Evolutionary conservation across 2,888 invertebrate genomes (phyloP), one percentile per base, ranked within the genome.

Genomic region (Chirona hameri): DNA sequence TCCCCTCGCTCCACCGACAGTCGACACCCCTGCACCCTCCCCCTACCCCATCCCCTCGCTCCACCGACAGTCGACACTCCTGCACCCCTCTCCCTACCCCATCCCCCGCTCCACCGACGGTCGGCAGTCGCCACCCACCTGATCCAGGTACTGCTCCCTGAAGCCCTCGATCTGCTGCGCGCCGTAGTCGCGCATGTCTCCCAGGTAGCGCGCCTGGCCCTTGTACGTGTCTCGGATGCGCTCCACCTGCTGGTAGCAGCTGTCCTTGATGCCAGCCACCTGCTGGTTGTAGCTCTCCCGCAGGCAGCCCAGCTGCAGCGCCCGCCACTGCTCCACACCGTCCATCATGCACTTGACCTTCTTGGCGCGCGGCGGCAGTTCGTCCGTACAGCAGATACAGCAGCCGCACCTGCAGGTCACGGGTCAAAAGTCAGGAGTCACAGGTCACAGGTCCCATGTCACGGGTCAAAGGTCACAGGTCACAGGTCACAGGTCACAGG

Each of bases 211-310:
- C 81, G 95, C 93, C 89, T 97, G 97, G 65, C 93, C 91, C 86
- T 94, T 93, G 88, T 98, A 98, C 88, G 96, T 97, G 87, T 92
- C 94, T 87, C 96, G 93, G 85, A 98, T 95, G 93, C 95, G 95
- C 87, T 97, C 97, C 90, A 97, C 94, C 89, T 97, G 97, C 87
- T 95, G 95, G 48, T 93, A 92, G 88, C 97, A 98, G 87, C 98
- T 97, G 87, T 97, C 97, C 87, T 95, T 94, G 86, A 98, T 96
- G 85, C 95, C 91, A 88, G 94, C 93, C 86, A 97, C 95, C 91
- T 97, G 97, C 88, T 93, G 92, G 81, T 95, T 93, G 88, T 98
- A 98, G 89, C 97, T 97, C 88, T 97, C 97, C 52, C 96, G 90
- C 84, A 98, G 89, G 86, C 93, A 92, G 86, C 97, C 96, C 86